Conservation (phyloP, 2,113 vertebrate genomes). For the Lepus americanus region DNA sequence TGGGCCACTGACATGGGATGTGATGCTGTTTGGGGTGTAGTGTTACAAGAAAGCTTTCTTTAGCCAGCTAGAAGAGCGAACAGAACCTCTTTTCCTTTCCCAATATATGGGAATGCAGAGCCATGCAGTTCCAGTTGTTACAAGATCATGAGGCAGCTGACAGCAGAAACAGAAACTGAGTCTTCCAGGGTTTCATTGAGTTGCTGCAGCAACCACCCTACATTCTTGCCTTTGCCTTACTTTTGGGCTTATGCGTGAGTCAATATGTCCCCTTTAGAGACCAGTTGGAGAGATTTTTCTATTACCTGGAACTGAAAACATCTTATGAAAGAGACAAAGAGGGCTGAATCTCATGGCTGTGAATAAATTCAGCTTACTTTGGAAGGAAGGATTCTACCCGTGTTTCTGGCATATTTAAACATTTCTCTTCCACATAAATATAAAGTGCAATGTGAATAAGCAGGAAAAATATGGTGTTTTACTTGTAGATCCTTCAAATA, state of each 20-base stretch:
- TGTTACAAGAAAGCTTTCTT: conserved; percentile 9
- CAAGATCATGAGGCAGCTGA: neutral
- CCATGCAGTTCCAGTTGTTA: neutral
- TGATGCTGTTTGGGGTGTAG: neutral
- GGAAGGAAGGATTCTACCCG: neutral
- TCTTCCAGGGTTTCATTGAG: neutral
- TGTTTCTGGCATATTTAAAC: conserved; percentile 28
- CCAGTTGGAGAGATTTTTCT: neutral
- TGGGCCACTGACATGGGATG: neutral
- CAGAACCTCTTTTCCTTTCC: neutral
- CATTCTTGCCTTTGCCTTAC: conserved; percentile 4
- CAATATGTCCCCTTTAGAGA: neutral
- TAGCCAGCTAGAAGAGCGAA: neutral
- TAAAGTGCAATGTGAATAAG: conserved; percentile 40
- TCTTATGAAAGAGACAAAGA: neutral
- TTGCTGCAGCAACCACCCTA: neutral
- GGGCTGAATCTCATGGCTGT: neutral
- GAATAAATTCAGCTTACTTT: neutral
- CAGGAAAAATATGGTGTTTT: neutral
- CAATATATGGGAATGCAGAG: neutral
- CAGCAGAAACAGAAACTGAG: neutral
- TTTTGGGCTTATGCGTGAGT: neutral
- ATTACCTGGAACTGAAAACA: neutral
- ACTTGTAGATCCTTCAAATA: neutral
- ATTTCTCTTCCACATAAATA: neutral